phyloP scores from a whole-genome alignment of 2,797 vertebrate species.

The Sorex maritimensis region DNA sequence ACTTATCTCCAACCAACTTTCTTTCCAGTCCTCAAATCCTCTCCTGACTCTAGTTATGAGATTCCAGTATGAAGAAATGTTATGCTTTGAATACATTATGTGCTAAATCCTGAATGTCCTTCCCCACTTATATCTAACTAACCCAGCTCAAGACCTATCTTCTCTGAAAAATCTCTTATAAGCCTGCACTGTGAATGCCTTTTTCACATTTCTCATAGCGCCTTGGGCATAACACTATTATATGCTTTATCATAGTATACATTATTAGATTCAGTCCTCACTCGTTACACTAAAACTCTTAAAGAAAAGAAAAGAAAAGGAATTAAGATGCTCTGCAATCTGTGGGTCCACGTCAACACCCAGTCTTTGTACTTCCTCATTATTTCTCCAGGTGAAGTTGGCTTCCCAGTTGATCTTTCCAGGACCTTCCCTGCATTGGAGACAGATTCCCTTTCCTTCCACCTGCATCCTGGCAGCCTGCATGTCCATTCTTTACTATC shows the following conservation, averaged over 20 bases:
- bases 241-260: neutral
- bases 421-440: too few species aligned
- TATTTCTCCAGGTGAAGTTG: too few species aligned
- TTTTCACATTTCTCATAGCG: neutral
- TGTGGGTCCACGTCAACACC: too few species aligned
- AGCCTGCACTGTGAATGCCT: neutral
- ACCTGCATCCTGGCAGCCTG: too few species aligned
- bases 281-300: neutral
- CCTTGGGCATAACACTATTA: neutral
- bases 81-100: neutral
- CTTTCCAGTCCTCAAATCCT: neutral
- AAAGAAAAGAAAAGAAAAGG: neutral
- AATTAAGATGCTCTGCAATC: neutral
- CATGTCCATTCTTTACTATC: too few species aligned
- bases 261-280: slow-evolving; percentile 25
- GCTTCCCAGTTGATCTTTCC: too few species aligned
- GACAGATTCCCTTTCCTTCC: too few species aligned
- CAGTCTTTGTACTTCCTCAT: too few species aligned
- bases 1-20: neutral
- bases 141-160: neutral
- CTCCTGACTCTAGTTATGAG: neutral
- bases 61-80: neutral
- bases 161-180: neutral
- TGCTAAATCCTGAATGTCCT: neutral
- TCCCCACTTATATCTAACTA: neutral